Percentiles rank a stretch among this genome's conserved stretches.
phyloP scores from a whole-genome alignment of 2,888 invertebrate species.

The Spisula subtruncata region DNA sequence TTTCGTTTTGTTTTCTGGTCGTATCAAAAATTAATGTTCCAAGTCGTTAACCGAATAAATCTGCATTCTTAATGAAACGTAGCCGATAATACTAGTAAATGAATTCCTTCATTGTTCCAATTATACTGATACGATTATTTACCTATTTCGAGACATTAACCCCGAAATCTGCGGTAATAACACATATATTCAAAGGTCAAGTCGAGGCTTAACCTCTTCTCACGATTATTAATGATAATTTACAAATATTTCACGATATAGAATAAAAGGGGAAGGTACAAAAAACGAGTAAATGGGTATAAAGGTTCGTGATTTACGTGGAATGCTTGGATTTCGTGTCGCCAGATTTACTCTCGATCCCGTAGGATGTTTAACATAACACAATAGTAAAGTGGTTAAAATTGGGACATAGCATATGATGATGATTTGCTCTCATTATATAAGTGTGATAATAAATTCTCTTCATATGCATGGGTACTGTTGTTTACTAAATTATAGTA shows the following conservation, averaged over 20 bases:
- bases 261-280: neutral
- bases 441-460: too few species aligned
- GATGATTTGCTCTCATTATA: too few species aligned
- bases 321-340: neutral
- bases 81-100: slow-evolving; percentile 40
- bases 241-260: neutral
- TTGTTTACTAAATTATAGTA: too few species aligned
- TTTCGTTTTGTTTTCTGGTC: slow-evolving; percentile 1
- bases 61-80: slow-evolving; percentile 39
- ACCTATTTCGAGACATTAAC: slow-evolving; percentile 33
- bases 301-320: neutral
- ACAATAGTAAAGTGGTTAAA: neutral
- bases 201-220: neutral
- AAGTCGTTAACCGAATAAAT: slow-evolving; percentile 40
- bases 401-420: too few species aligned
- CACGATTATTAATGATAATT: slow-evolving; percentile 11
- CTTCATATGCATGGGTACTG: too few species aligned
- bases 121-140: slow-evolving; percentile 29
- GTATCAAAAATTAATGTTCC: neutral
- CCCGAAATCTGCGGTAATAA: neutral
- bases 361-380: neutral
- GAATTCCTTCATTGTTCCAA: slow-evolving; percentile 33
- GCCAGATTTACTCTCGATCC: neutral
- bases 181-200: slow-evolving; percentile 14
- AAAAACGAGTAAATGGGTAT: neutral